Conservation (phyloP, 1,140 invertebrate species). For the Leptinotarsa undecemlineata region DNA sequence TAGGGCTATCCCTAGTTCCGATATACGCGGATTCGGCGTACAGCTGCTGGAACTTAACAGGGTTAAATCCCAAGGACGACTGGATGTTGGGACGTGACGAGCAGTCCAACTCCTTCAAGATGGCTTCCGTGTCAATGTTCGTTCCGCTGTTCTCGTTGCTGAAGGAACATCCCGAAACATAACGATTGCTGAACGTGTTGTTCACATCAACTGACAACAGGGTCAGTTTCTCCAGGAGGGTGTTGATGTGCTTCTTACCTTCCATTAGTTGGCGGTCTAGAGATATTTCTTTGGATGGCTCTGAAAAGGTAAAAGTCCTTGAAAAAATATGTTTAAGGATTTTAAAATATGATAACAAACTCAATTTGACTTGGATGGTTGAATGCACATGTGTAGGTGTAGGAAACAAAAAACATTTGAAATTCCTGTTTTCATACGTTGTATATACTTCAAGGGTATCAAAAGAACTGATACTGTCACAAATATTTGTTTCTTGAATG, state of each 20-base stretch:
- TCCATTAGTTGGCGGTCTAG: constrained; percentile 39
- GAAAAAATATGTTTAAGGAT: too few species aligned
- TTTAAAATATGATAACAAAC: too few species aligned
- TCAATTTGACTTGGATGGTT: too few species aligned
- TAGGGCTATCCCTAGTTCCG: constrained; percentile 16
- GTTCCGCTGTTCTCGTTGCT: constrained; percentile 20
- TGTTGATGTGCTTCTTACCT: constrained; percentile 48
- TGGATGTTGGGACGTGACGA: constrained; percentile 39
- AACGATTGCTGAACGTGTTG: constrained; percentile 38
- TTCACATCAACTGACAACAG: constrained; percentile 37
- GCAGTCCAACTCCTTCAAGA: constrained; percentile 41
- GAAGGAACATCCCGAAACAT: constrained; percentile 49
- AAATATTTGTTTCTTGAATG: too few species aligned
- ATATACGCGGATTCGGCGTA: constrained; percentile 26
- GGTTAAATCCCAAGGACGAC: constrained; percentile 30
- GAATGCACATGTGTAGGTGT: too few species aligned
- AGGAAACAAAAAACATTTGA: too few species aligned
- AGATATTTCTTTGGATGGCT: constrained; percentile 9
- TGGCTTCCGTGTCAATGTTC: constrained; percentile 34
- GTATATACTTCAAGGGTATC: too few species aligned
- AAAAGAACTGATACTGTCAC: too few species aligned
- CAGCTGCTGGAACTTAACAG: constrained; percentile 32
- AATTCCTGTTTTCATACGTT: too few species aligned
- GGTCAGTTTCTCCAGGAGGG: constrained; percentile 48
- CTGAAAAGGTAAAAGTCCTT: not conserved